A percentile compares a stretch with the other conserved stretches of the same genome.
Conservation (phyloP, 2,797 vertebrate species). For the Poliocrania exsul region DNA sequence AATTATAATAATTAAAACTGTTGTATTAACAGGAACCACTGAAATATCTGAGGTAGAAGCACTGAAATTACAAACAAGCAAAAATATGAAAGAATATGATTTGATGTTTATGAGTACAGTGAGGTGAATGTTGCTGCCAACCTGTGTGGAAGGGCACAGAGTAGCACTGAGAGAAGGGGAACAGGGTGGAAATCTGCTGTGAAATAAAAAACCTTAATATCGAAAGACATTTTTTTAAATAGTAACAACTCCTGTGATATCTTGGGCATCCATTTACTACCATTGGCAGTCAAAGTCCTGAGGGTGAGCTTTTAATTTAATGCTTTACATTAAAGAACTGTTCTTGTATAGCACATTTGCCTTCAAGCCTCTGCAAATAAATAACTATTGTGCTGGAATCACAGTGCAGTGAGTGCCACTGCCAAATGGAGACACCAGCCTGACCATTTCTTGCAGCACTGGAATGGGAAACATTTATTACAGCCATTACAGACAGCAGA, state of each 20-base stretch:
- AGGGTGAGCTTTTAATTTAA: conserved; percentile 73
- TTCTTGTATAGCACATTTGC: conserved; percentile 59
- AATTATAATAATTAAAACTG: background rate
- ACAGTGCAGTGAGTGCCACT: background rate
- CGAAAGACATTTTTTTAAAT: conserved; percentile 31
- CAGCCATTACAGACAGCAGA: conserved; percentile 30
- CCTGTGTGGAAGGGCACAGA: background rate
- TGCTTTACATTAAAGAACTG: conserved; percentile 67
- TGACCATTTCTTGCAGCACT: background rate
- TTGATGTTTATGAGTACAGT: background rate
- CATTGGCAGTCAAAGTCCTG: conserved; percentile 61
- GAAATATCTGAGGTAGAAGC: background rate
- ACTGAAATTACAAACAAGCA: background rate
- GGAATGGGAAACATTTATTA: conserved; percentile 45
- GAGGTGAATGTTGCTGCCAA: background rate
- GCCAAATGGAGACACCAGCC: conserved; percentile 1
- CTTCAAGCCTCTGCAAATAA: conserved; percentile 70
- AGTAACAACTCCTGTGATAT: conserved; percentile 22
- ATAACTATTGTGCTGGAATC: conserved; percentile 45
- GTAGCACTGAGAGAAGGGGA: background rate
- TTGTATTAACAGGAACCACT: background rate
- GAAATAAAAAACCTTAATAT: conserved; percentile 14
- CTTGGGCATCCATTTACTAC: conserved; percentile 53
- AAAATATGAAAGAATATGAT: background rate
- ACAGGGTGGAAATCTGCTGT: background rate